Conservation (phyloP, 2,888 invertebrate genomes). For the Tetragonula carbonaria region DNA sequence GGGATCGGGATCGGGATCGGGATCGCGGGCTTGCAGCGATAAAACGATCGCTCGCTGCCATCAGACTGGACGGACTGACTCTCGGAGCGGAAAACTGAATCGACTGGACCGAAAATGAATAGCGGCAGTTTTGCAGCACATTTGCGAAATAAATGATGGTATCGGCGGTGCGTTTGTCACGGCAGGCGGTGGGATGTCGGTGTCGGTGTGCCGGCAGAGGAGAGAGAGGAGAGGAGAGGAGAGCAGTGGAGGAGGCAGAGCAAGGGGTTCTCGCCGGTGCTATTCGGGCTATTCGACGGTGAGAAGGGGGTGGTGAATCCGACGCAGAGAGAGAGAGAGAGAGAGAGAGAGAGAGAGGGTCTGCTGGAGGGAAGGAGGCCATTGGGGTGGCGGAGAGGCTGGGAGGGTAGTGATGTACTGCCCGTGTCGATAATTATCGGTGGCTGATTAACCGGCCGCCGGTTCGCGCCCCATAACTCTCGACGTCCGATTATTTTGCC, state of each 20-base stretch:
- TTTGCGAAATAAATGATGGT: slow-evolving; percentile 84
- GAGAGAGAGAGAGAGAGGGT: slow-evolving; percentile 28
- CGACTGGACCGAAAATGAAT: slow-evolving; percentile 83
- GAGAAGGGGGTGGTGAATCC: slow-evolving; percentile 56
- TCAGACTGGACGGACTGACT: slow-evolving; percentile 73
- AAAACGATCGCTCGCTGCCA: slow-evolving; percentile 62
- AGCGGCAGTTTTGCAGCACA: slow-evolving; percentile 84
- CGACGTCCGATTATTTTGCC: slow-evolving; percentile 83
- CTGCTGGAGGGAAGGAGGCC: slow-evolving; percentile 56
- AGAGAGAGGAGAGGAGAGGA: slow-evolving; percentile 8
- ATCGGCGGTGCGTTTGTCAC: slow-evolving; percentile 84
- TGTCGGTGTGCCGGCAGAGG: slow-evolving; percentile 50
- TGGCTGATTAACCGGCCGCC: slow-evolving; percentile 83
- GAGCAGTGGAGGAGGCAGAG: not conserved
- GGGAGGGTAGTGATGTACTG: slow-evolving; percentile 81
- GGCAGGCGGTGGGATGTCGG: slow-evolving; percentile 71
- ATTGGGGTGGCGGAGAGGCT: slow-evolving; percentile 55
- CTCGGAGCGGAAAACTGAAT: slow-evolving; percentile 82
- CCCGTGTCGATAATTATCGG: slow-evolving; percentile 84
- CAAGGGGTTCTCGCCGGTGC: slow-evolving; percentile 45
- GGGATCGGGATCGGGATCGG: slow-evolving; percentile 13
- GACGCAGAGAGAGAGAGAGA: slow-evolving; percentile 39
- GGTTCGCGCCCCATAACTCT: slow-evolving; percentile 84
- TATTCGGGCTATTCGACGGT: slow-evolving; percentile 45
- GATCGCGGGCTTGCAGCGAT: slow-evolving; percentile 55